Evolutionary conservation across 2,797 vertebrate species (phyloP), one percentile per base, ranked within the genome.

Genomic region (Pipistrellus kuhlii): DNA sequence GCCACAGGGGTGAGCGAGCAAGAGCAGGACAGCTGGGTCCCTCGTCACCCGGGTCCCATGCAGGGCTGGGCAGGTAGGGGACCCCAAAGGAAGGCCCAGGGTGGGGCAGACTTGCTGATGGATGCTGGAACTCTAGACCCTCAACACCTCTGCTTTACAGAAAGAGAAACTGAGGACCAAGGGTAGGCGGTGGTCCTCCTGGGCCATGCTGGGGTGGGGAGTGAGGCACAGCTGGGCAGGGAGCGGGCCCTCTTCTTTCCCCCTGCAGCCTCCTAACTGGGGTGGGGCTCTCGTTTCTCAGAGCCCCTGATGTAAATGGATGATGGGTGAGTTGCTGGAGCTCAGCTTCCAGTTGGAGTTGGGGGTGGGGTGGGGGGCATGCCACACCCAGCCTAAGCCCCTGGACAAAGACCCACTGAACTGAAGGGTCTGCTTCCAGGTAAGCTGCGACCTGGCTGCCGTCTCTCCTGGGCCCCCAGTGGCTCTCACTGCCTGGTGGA

Each of bases 251-350:
- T 27, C 12, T 15, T 41, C 41, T 10, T 38, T 2, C 32, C 14
- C 0, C 2, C n/a, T 3, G 12, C 11, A 21, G 0, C 62, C 76
- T 41, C 46, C 55, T 6, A 30, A 48, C 1, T 48, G 23, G 55
- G 35, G 44, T 21, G 41, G 71, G 15, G 15, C 80, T 32, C 30
- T 76, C 32, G 21, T n/a, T 64, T 76, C 93, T 93, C 25, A 48
- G 41, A 38, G 23, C 10, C 27, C 27, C 44, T 6, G 10, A 55
- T 46, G 51, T 41, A 66, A 53, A 9, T 20, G 44, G 78, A 13
- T 4, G 2, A 30, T n/a, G 38, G 13, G 38, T 17, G 4, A 0
- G 73, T 4, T 7, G 59, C 46, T 59, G 18, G 69, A 35, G 46
- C 35, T 75, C 59, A 35, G 68, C 44, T 59, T 44, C n/a, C 9